Evolutionary conservation across 2,113 vertebrate species (phyloP).

Genomic region (Sinocyclocheilus rhinocerous): DNA sequence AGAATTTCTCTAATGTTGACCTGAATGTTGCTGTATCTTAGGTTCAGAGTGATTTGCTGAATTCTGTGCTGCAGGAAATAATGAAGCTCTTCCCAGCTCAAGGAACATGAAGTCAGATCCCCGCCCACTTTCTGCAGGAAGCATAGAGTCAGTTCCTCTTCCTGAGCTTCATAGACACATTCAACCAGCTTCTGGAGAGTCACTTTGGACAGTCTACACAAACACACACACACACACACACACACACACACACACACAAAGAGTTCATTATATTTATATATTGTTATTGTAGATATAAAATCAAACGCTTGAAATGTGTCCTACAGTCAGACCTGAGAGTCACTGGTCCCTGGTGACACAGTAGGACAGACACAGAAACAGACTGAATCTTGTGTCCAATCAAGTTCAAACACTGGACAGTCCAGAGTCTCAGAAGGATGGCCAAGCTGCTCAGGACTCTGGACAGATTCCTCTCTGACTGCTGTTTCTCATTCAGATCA

Average conservation of each 20-base stretch:
- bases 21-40: constrained; percentile 42
- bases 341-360: constrained; percentile 22
- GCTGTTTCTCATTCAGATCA: too few species aligned
- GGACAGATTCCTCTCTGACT: too few species aligned
- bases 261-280: too few species aligned
- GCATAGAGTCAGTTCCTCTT: constrained; percentile 40
- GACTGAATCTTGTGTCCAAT: too few species aligned
- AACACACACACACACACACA: background rate
- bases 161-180: constrained; percentile 52
- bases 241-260: background rate
- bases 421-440: too few species aligned
- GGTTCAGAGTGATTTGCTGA: constrained; percentile 47
- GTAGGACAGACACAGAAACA: too few species aligned
- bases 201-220: constrained; percentile 40
- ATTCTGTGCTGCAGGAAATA: constrained; percentile 43
- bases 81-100: constrained; percentile 49
- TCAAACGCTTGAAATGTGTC: background rate
- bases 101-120: constrained; percentile 49
- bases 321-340: constrained; percentile 43
- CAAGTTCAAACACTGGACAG: too few species aligned
- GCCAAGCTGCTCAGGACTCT: too few species aligned
- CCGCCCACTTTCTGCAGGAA: constrained; percentile 51
- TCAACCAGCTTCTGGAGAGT: constrained; percentile 39
- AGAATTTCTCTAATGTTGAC: constrained; percentile 41
- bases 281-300: background rate